Evolutionary conservation across 2,113 vertebrate species (phyloP).

Genomic region (Antigone vipio): DNA sequence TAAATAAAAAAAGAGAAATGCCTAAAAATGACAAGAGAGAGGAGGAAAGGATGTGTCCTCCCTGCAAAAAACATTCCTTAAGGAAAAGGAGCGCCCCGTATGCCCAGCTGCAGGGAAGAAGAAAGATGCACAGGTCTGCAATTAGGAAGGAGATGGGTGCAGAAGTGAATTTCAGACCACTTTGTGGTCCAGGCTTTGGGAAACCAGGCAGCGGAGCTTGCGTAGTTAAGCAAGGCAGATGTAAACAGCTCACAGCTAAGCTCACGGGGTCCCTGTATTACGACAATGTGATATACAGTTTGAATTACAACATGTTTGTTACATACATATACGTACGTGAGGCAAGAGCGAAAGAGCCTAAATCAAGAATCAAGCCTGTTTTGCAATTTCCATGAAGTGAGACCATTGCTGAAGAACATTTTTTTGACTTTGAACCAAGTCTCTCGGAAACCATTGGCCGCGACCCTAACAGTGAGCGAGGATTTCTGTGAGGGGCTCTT

Average conservation of each 20-base stretch:
- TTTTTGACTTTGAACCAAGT: background rate
- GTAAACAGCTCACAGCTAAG: background rate
- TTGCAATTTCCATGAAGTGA: background rate
- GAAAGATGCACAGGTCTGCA: background rate
- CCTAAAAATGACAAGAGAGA: background rate
- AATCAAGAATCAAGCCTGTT: background rate
- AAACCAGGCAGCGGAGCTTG: background rate
- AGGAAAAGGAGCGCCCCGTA: background rate
- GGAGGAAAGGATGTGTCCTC: background rate
- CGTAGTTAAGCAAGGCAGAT: background rate
- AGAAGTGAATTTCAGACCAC: background rate
- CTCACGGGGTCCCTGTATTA: rapidly evolving
- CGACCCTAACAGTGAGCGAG: rapidly evolving
- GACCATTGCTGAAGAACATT: background rate
- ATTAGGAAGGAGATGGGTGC: background rate
- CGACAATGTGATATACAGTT: rapidly evolving
- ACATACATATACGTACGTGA: rapidly evolving
- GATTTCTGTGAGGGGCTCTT: background rate
- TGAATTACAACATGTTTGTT: rapidly evolving
- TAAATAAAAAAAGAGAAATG: background rate
- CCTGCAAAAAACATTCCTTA: background rate
- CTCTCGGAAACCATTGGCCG: background rate
- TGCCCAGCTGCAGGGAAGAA: background rate
- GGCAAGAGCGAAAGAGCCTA: background rate
- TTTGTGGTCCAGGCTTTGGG: background rate